phyloP scores from a whole-genome alignment of 2,797 vertebrate genomes.

The Sebastes baramenuke region DNA sequence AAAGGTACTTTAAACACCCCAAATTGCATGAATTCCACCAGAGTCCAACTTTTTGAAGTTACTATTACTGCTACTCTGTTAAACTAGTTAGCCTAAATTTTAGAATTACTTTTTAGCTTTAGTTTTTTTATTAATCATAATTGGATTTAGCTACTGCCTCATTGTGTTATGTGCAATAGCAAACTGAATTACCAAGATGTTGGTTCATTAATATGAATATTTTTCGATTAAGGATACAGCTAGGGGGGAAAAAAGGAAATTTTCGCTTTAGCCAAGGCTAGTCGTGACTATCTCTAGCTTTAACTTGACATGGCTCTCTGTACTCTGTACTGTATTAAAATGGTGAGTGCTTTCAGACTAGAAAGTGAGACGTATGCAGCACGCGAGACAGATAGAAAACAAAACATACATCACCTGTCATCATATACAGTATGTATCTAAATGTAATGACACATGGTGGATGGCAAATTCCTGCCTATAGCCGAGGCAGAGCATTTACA shows the following conservation, averaged over 20 bases:
- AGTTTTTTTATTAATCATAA: not conserved
- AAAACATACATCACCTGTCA: slow-evolving; percentile 4
- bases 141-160: not conserved
- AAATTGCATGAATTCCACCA: not conserved
- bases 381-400: not conserved
- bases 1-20: not conserved
- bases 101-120: not conserved
- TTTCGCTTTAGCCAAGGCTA: not conserved
- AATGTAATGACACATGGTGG: not conserved
- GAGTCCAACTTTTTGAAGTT: not conserved
- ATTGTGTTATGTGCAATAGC: not conserved
- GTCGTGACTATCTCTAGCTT: not conserved
- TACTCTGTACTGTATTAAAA: not conserved
- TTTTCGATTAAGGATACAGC: not conserved
- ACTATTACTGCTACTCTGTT: not conserved
- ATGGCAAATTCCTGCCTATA: not conserved
- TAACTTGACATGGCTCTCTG: not conserved
- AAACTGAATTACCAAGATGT: not conserved
- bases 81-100: too few species aligned
- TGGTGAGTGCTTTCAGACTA: not conserved
- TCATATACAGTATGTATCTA: not conserved
- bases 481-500: not conserved
- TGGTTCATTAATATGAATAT: not conserved
- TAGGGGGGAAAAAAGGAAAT: not conserved
- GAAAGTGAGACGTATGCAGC: not conserved